phyloP scores from a whole-genome alignment of 2,888 invertebrate genomes.

The Dolichomitus sp. region DNA sequence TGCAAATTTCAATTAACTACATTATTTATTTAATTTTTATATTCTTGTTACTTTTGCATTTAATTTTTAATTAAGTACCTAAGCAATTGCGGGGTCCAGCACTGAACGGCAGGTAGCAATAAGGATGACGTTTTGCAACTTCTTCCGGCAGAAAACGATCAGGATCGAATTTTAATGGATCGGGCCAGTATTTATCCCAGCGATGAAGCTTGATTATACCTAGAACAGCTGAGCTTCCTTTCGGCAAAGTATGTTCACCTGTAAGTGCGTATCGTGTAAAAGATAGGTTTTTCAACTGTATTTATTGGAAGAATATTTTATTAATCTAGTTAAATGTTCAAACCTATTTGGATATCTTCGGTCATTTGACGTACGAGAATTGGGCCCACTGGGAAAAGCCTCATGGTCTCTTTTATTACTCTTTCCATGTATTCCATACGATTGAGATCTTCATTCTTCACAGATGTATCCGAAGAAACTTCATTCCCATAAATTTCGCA shows the following conservation, averaged over 20 bases:
- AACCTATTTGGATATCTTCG: conserved; percentile 22
- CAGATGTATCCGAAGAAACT: conserved; percentile 73
- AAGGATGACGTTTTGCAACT: conserved; percentile 74
- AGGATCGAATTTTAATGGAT: conserved; percentile 76
- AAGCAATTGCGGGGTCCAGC: conserved; percentile 76
- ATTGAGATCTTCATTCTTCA: conserved; percentile 87
- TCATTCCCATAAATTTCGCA: conserved; percentile 69
- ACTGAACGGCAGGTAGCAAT: conserved; percentile 74
- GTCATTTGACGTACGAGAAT: conserved; percentile 11
- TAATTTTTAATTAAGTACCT: conserved; percentile 48
- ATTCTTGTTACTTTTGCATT: background rate
- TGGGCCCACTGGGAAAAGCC: conserved; percentile 87
- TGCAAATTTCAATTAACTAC: conserved; percentile 67
- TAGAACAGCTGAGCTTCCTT: conserved; percentile 71
- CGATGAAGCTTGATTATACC: conserved; percentile 72
- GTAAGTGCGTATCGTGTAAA: background rate
- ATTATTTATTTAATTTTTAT: background rate
- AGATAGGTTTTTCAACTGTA: background rate
- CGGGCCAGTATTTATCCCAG: conserved; percentile 71
- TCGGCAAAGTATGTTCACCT: conserved; percentile 72
- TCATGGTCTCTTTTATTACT: conserved; percentile 88
- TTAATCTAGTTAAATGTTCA: background rate
- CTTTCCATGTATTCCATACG: conserved; percentile 88
- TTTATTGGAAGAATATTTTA: background rate
- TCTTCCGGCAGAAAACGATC: conserved; percentile 78